Base-by-base conservation (phyloP, 2,797 vertebrate genomes). In the Catostomus latipinnis region DNA sequence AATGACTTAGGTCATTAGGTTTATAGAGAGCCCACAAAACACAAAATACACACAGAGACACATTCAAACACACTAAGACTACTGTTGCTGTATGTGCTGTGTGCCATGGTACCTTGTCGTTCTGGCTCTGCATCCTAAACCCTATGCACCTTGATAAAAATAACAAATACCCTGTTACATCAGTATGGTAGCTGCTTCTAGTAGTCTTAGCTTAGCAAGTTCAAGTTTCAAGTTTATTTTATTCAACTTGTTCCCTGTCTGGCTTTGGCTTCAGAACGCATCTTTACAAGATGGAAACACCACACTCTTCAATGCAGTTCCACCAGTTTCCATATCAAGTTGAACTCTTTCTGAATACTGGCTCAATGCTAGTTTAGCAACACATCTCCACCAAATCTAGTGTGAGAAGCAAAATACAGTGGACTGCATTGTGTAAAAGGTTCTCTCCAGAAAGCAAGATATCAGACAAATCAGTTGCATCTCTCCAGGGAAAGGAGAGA, bases 101-200 rank as follows among this genome's bases (percentile, higher is more conserved):
- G 60, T 57, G 34, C 34, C 34, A 34, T 2, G 34, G 34, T 34
- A 34, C 83, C 76, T 80, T 75, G 71, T 90, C 81, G 4, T 84
- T 84, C 82, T 14, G 79, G 83, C 86, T 90, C 87, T 70, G 62
- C 90, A 83, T 89, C 89, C 91, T 87, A 88, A 90, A 89, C 88
- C 90, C 90, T 92, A 90, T 93, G 92, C 91, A 94, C 90, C 89
- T 91, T 90, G 76, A 88, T 2, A 58, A 80, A 74, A 67, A 69
- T 6, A 70, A 78, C 22, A 68, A 13, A 63, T 83, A 60, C 61
- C 65, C 88, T 75, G 85, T 91, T 87, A 83, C 87, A 82, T 91
- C 88, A 88, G 88, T 92, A 89, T 87, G 82, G 86, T 91, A 92
- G 90, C 88, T 86, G 91, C 91, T 93, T 91, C 81, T 83, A 89